Evolutionary conservation across 2,113 vertebrate species (phyloP).

Genomic region (Gadus chalcogrammus): DNA sequence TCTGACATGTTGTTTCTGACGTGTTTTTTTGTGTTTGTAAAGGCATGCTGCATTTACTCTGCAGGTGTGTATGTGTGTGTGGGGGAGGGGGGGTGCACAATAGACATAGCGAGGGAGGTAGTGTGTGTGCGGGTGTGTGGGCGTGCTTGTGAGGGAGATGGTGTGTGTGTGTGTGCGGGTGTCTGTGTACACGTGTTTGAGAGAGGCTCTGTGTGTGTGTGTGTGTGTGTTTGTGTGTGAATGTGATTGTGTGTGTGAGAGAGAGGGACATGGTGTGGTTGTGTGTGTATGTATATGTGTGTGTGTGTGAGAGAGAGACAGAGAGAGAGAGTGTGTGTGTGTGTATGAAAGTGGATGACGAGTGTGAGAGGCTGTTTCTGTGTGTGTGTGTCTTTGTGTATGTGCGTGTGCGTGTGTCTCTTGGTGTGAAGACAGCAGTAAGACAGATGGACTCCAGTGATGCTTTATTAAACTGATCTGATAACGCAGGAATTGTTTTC

Average conservation of each 20-base stretch:
- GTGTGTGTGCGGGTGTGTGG: too few species aligned
- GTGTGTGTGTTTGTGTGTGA: background rate
- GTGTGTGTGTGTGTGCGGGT: background rate
- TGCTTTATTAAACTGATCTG: constrained; percentile 34
- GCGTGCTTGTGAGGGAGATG: background rate
- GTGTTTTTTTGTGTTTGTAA: too few species aligned
- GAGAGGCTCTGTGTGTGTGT: too few species aligned
- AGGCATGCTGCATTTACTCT: background rate
- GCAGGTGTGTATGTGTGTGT: background rate
- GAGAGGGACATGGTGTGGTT: background rate
- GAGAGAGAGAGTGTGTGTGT: background rate
- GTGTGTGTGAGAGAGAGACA: background rate
- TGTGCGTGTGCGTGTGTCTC: constrained; percentile 7
- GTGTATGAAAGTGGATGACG: too few species aligned
- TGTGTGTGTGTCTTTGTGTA: background rate
- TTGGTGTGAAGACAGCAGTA: background rate
- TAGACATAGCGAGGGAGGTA: too few species aligned
- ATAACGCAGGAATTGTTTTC: constrained; percentile 29
- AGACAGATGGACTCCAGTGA: constrained; percentile 34
- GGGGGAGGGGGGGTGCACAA: too few species aligned
- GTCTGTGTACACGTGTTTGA: background rate
- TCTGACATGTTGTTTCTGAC: too few species aligned
- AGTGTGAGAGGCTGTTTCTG: background rate
- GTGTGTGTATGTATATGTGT: too few species aligned
- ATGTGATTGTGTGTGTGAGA: background rate